Evolutionary conservation across 2,888 invertebrate species (phyloP).

Genomic region (Eledone cirrhosa): DNA sequence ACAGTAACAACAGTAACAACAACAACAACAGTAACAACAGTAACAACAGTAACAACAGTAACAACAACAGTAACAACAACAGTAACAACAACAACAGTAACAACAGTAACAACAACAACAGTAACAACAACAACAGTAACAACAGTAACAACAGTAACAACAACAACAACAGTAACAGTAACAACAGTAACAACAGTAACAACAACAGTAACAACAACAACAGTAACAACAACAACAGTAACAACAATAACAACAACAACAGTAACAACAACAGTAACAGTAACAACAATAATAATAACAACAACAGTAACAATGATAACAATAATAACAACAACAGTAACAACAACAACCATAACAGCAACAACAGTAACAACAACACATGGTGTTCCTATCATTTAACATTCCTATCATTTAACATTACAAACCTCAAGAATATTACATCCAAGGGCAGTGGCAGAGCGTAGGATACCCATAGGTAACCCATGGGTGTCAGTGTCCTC

Average conservation of each 20-base stretch:
- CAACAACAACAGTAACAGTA: neutral
- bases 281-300: neutral
- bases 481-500: conserved; percentile 81
- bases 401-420: neutral
- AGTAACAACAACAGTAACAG: too few relatives aligned
- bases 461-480: conserved; percentile 73
- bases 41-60: neutral
- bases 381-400: neutral
- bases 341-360: neutral
- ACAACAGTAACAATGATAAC: neutral
- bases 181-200: neutral
- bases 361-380: neutral
- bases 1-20: neutral
- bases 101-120: neutral
- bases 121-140: neutral
- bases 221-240: neutral
- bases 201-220: too few relatives aligned
- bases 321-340: too few relatives aligned
- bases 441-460: conserved; percentile 71
- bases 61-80: neutral
- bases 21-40: too few relatives aligned
- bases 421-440: conserved; percentile 46
- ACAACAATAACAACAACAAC: neutral
- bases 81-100: too few relatives aligned
- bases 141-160: too few relatives aligned